Evolutionary conservation across 2,888 invertebrate species (phyloP).

Genomic region (Athetis lepigone): DNA sequence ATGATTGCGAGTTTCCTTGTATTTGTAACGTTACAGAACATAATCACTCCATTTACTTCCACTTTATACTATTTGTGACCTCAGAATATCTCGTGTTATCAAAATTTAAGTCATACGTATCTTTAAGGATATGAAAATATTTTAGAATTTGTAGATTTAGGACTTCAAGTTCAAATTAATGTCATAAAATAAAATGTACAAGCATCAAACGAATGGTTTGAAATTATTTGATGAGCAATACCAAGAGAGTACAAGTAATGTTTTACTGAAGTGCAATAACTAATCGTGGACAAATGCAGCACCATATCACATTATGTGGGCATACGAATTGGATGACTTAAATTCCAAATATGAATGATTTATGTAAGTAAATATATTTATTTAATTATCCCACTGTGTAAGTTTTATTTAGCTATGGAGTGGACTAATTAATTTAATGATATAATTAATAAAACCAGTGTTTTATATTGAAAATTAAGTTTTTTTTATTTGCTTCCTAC

Average conservation of each 20-base stretch:
- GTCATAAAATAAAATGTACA: conserved; percentile 73
- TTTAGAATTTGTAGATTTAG: conserved; percentile 71
- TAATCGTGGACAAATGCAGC: conserved; percentile 66
- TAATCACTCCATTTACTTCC: conserved; percentile 31
- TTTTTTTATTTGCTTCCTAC: conserved; percentile 25
- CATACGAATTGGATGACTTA: conserved; percentile 71
- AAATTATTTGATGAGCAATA: conserved; percentile 80
- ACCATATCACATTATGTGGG: conserved; percentile 74
- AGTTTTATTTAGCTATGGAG: conserved; percentile 83
- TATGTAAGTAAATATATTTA: conserved; percentile 77
- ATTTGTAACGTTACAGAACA: conserved; percentile 17
- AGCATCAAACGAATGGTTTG: conserved; percentile 74
- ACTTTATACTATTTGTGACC: conserved; percentile 18
- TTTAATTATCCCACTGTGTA: conserved; percentile 80
- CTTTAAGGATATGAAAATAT: conserved; percentile 52
- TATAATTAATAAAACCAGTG: conserved; percentile 61
- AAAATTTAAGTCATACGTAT: conserved; percentile 28
- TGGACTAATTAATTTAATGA: conserved; percentile 79
- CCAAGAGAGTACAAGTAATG: conserved; percentile 80
- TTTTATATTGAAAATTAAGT: conserved; percentile 57
- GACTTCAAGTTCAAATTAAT: conserved; percentile 76
- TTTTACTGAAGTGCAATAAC: conserved; percentile 75
- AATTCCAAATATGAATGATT: conserved; percentile 72
- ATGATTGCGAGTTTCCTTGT: conserved; percentile 16
- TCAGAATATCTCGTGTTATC: conserved; percentile 21